Evolutionary conservation across 2,888 invertebrate genomes (phyloP).

Genomic region (Leptinotarsa haldemani): DNA sequence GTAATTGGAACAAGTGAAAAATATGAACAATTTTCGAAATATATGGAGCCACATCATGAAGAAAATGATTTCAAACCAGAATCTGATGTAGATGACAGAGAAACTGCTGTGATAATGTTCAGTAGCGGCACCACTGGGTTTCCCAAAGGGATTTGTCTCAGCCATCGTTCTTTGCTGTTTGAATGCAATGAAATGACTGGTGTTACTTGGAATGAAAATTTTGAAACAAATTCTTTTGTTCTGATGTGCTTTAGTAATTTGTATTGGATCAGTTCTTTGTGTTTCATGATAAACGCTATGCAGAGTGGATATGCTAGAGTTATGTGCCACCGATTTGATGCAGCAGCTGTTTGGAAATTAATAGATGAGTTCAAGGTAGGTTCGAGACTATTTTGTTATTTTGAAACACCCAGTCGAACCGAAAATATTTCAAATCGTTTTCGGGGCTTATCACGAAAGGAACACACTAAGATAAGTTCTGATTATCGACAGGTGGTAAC

Average conservation of each 20-base stretch:
- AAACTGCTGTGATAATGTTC: slow-evolving; percentile 54
- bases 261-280: slow-evolving; percentile 33
- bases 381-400: neutral
- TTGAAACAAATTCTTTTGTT: neutral
- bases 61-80: slow-evolving; percentile 51
- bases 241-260: slow-evolving; percentile 25
- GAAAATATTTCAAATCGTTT: too few relatives aligned
- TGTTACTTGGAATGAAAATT: neutral
- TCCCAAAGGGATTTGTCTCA: slow-evolving; percentile 56
- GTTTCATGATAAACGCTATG: slow-evolving; percentile 15
- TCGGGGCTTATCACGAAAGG: too few relatives aligned
- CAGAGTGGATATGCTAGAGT: slow-evolving; percentile 26
- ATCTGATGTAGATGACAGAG: slow-evolving; percentile 34
- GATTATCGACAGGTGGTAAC: too few relatives aligned
- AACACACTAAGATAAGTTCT: too few relatives aligned
- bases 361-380: slow-evolving; percentile 43
- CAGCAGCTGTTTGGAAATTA: slow-evolving; percentile 27
- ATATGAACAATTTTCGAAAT: slow-evolving; percentile 42
- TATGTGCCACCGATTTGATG: slow-evolving; percentile 33
- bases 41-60: slow-evolving; percentile 38
- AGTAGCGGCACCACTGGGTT: slow-evolving; percentile 59
- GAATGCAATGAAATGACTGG: neutral
- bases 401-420: too few relatives aligned
- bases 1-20: slow-evolving; percentile 51
- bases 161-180: slow-evolving; percentile 36